A percentile compares a stretch with the other conserved stretches of the same genome.
These are phyloP conservation scores for Pseudorasbora parva DNA, from an alignment of 2,113 vertebrate genomes.

Conservation along the genomic window DNA sequence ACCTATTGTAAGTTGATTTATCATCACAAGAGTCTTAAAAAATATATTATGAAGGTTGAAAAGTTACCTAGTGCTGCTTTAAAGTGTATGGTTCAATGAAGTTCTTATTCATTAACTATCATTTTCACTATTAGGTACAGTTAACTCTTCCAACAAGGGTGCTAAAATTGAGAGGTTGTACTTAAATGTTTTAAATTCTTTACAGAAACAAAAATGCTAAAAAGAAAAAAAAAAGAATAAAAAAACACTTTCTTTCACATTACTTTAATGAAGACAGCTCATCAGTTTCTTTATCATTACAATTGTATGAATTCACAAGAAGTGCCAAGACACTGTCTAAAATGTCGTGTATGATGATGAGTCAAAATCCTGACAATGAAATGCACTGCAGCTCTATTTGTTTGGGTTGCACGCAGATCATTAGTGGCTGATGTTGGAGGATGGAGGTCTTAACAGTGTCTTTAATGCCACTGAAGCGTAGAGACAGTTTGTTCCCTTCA, in stretches of 20 bases:
- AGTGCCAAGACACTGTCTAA: background rate
- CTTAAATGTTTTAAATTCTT: too few relatives aligned
- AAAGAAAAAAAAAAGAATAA: background rate
- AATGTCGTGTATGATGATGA: background rate
- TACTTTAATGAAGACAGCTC: background rate
- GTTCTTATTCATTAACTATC: too few relatives aligned
- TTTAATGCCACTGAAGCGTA: slow-evolving; percentile 18
- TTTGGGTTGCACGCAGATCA: slow-evolving; percentile 11
- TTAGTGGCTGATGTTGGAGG: slow-evolving; percentile 15
- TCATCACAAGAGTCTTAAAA: too few relatives aligned
- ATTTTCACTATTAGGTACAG: too few relatives aligned
- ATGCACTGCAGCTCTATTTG: slow-evolving; percentile 6
- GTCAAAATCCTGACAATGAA: background rate
- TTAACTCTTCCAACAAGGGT: too few relatives aligned
- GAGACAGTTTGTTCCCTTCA: slow-evolving; percentile 11
- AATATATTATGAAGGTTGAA: too few relatives aligned
- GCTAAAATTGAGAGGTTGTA: too few relatives aligned
- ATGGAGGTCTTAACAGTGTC: slow-evolving; percentile 19
- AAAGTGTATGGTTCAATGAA: too few relatives aligned
- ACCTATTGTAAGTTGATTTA: too few relatives aligned
- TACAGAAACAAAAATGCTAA: background rate
- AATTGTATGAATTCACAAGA: background rate
- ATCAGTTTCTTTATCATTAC: background rate
- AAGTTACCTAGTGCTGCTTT: too few relatives aligned
- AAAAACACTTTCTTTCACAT: background rate